These are phyloP conservation scores for Maccullochella peelii DNA, from an alignment of 2,113 vertebrate species.

Conservation along the genomic window DNA sequence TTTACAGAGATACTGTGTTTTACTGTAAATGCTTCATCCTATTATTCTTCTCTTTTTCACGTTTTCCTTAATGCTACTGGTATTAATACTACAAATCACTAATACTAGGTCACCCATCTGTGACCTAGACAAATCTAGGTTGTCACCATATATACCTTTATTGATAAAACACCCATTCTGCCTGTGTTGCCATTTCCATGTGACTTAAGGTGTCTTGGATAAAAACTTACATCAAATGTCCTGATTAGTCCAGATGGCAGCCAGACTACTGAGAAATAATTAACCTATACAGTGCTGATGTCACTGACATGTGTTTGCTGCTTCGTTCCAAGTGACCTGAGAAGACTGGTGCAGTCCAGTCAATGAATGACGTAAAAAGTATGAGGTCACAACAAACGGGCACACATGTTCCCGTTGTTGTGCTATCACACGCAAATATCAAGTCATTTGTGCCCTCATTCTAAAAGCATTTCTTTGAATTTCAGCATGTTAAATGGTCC, in stretches of 20 bases:
- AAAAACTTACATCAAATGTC: background rate
- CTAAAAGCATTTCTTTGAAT: slow-evolving; percentile 39
- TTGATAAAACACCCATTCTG: background rate
- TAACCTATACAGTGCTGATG: background rate
- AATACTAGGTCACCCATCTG: too few relatives aligned
- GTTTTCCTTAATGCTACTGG: background rate
- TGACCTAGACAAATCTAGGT: background rate
- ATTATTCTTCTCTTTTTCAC: background rate
- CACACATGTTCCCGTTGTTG: slow-evolving; percentile 16
- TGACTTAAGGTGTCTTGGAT: background rate
- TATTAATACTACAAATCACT: background rate
- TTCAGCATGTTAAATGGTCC: slow-evolving; percentile 54
- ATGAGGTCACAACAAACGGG: slow-evolving; percentile 17
- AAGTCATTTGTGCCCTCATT: slow-evolving; percentile 18
- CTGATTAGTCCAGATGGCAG: background rate
- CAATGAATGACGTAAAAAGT: background rate
- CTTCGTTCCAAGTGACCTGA: background rate
- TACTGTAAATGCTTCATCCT: background rate
- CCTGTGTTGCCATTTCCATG: background rate
- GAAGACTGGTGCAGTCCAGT: background rate
- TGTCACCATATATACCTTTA: background rate
- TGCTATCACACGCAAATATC: slow-evolving; percentile 27
- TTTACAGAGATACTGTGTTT: background rate
- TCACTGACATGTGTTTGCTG: background rate
- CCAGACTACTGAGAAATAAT: slow-evolving; percentile 5